phyloP scores from a whole-genome alignment of 2,113 vertebrate genomes.

The Stegostoma tigrinum region DNA sequence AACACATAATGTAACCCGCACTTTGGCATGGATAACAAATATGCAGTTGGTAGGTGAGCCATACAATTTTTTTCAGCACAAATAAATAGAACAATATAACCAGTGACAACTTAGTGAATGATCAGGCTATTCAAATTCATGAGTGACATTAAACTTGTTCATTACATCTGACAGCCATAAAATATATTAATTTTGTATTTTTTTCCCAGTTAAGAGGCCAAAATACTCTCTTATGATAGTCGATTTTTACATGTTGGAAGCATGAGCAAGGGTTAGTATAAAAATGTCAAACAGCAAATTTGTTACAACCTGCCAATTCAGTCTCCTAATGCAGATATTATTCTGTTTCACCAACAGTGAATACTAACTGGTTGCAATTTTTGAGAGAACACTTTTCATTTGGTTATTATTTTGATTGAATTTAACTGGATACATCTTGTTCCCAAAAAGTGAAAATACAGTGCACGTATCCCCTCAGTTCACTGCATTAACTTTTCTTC shows the following conservation, averaged over 20 bases:
- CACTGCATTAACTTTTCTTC: neutral
- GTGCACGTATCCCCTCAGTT: neutral
- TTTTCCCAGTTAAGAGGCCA: neutral
- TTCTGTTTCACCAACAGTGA: neutral
- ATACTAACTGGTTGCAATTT: neutral
- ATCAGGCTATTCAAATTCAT: neutral
- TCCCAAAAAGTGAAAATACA: neutral
- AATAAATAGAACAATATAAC: neutral
- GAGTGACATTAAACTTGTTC: neutral
- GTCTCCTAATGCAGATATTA: neutral
- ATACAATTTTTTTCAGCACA: neutral
- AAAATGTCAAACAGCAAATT: neutral
- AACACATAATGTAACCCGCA: neutral
- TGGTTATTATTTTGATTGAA: neutral
- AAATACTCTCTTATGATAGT: neutral
- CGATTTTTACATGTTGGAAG: neutral
- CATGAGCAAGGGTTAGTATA: neutral
- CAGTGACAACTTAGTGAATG: neutral
- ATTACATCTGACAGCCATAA: neutral
- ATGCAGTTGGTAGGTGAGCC: neutral
- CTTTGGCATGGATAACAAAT: neutral
- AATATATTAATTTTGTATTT: neutral
- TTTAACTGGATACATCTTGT: neutral
- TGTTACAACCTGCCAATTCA: neutral
- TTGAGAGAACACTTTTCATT: neutral